Base-by-base conservation (phyloP, 1,140 invertebrate species). In the Halotydeus destructor region DNA sequence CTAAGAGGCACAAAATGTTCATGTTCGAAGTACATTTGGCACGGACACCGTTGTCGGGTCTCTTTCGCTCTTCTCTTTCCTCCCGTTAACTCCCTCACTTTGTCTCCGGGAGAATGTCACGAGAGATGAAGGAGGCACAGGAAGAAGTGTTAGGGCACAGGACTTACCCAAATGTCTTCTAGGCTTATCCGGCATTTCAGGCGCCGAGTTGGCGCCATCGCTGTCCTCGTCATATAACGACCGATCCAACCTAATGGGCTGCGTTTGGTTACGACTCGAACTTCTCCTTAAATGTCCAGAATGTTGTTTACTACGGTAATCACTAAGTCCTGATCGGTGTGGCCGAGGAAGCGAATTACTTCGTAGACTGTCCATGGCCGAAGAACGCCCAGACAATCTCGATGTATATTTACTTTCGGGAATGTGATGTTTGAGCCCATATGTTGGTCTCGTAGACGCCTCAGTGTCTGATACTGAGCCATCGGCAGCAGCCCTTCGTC, bases 391-490 rank as follows among this genome's bases (percentile, higher is more conserved):
- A 11, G 22, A 35, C 11, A 35, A 9, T 9, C 18, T 14, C 3
- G 16, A 19, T 35, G 18, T 21, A n/a, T 35, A 30, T 30, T 8
- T 8, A 30, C 8, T 14, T 30, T 9, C 8, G 27, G 27, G 27
- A 9, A 9, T 8, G 27, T 30, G 8, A 30, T 30, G 14, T 30
- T 14, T 8, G 14, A 9, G 8, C 14, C 8, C 8, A 30, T 9
- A 30, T 35, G 34, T 19, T 35, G 18, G 11, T n/a, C n/a, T n/a
- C n/a, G n/a, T n/a, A n/a, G n/a, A n/a, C n/a, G n/a, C 78, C 65
- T 96, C 88, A 0, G 86, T 91, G 55, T 94, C 88, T 12, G 85
- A 91, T 25, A 80, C 81, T 57, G 85, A 86, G 60, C 85, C 82
- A 48, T 85, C 62, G 33, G 75, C 53, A 23, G 46, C 35, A 9